Conservation (phyloP, 2,797 vertebrate genomes). For the Tympanoctomys barrerae region DNA sequence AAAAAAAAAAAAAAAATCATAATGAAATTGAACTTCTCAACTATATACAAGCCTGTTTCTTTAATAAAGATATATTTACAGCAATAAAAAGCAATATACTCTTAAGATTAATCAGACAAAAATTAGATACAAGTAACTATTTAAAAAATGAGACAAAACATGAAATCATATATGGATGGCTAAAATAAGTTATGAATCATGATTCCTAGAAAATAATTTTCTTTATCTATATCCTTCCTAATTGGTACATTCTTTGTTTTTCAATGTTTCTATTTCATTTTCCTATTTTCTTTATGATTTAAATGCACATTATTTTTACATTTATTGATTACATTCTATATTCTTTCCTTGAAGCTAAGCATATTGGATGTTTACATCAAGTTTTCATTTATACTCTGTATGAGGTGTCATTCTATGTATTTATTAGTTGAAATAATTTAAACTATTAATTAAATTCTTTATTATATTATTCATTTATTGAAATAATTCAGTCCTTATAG, state of each 20-base stretch:
- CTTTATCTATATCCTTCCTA: neutral
- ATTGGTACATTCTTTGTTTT: neutral
- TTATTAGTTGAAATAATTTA: neutral
- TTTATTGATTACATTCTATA: neutral
- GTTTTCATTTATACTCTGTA: neutral
- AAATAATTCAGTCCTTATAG: neutral
- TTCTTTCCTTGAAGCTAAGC: neutral
- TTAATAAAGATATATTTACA: neutral
- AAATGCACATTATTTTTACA: neutral
- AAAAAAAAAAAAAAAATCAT: neutral
- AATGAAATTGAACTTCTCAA: neutral
- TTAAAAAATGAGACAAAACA: neutral
- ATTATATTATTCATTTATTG: too few relatives aligned
- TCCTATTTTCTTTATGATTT: neutral
- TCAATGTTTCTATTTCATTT: neutral
- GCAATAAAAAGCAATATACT: neutral
- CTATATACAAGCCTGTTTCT: neutral
- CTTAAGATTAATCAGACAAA: neutral
- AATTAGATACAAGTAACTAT: neutral
- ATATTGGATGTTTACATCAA: neutral
- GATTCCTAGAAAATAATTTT: neutral
- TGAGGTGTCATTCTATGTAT: neutral
- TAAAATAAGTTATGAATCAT: neutral
- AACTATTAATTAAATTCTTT: too few relatives aligned
- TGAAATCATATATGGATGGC: neutral